Evolutionary conservation across 2,113 vertebrate species (phyloP).

Genomic region (Trachemys scripta): DNA sequence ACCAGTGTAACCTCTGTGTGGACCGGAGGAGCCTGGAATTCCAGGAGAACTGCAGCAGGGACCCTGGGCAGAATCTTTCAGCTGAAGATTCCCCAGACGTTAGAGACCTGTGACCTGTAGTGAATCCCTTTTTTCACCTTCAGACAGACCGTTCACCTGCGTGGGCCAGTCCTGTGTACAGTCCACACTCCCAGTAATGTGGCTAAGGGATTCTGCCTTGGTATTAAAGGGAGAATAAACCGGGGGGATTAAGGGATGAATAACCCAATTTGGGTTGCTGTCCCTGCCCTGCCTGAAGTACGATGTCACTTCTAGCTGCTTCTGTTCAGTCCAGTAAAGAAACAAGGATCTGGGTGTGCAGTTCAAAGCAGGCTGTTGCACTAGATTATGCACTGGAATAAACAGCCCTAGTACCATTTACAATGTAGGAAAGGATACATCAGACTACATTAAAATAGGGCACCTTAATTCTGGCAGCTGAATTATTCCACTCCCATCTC

Average conservation of each 20-base stretch:
- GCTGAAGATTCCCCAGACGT: not conserved
- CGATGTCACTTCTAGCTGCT: not conserved
- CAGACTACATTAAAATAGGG: not conserved
- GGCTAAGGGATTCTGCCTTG: not conserved
- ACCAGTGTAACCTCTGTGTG: not conserved
- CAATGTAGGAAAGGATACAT: not conserved
- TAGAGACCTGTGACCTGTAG: not conserved
- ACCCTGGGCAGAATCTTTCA: conserved; percentile 17
- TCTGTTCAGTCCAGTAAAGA: not conserved
- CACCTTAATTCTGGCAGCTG: not conserved
- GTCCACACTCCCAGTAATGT: not conserved
- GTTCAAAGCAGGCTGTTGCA: fast-evolving
- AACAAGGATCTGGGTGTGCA: fast-evolving
- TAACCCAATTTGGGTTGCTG: not conserved
- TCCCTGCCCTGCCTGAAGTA: conserved; percentile 22
- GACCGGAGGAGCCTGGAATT: not conserved
- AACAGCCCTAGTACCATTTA: not conserved
- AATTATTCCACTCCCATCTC: fast-evolving
- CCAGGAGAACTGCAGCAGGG: conserved; percentile 26
- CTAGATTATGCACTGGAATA: not conserved
- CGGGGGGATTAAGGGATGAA: not conserved
- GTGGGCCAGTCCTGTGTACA: not conserved
- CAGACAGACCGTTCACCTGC: not conserved
- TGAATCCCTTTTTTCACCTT: not conserved
- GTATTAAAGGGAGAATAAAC: conserved; percentile 21